Evolutionary conservation across 2,888 invertebrate genomes (phyloP), one percentile per base, ranked within the genome.

Genomic region (Onthophagus sagittarius): DNA sequence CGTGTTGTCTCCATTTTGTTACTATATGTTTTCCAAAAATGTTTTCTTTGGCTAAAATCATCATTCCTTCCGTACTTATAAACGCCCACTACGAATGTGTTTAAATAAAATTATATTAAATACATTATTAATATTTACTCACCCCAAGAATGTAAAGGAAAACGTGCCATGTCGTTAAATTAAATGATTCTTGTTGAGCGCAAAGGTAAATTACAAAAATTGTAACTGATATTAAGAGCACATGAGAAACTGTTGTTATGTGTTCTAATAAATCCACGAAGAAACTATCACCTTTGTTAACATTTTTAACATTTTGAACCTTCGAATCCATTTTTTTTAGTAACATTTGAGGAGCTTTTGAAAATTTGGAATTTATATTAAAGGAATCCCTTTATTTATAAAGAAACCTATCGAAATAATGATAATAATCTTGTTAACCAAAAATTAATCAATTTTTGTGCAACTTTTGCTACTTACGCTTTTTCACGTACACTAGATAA

Each of bases 61-160:
- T 75, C 62, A 85, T 80, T 23, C 82, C 84, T 78, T 85, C 83
- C 3, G 82, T 80, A 82, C 84, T 82, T 33, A 85, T 63, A 5
- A 84, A 74, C 76, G 81, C 78, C 83, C 84, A 85, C 85, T 85
- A 73, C 23, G 3, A 23, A 23, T 1, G 23, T 23, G 3, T 23
- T 2, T 23, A 2, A 15, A 15, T 67, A 15, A 2, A 15, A 13
- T 67, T 15, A 11, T 69, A 2, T 9, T 69, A 15, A 31, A 31
- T 23, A 23, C 3, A 23, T 23, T 23, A 23, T 15, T 0, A 23
- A 15, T 3, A 11, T 7, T 13, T 64, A 69, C 74, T 74, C 62
- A 74, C 74, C 63, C 74, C 74, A 31, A 74, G 7, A 5, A 71
- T 71, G 23, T 71, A 74, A 4, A 74, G 31, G 6, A 74, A 67